Evolutionary conservation across 2,888 invertebrate genomes (phyloP), one percentile per base, ranked within the genome.

Genomic region (Drosophila pegasa): DNA sequence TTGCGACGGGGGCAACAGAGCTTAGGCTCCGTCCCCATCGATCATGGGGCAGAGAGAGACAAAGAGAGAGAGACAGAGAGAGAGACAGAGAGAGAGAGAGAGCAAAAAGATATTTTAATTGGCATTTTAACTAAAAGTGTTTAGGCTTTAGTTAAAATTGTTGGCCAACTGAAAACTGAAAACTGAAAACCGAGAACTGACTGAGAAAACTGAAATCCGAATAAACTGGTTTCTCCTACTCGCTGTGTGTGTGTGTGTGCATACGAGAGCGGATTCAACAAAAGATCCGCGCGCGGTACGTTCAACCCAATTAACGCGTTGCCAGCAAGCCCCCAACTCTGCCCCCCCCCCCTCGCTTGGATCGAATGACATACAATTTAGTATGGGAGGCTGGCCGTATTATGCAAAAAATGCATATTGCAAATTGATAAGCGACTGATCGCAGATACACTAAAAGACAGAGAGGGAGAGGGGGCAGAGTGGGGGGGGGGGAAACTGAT

Each of bases 111-210:
- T 90, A 90, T 91, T 90, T 90, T 90, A 90, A 90, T 91, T 90
- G 91, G 91, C 91, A 91, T 90, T 91, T 90, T 89, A 91, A 90
- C 91, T 89, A 90, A 90, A 91, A 91, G 90, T 90, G 90, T 90
- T 90, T 91, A 90, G 90, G 90, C 91, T 91, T 90, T 90, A 90
- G 90, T 88, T 89, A 90, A 90, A 90, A 90, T 90, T 90, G 90
- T 86, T 88, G 66, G 41, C 50, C 43, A 52, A 66, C 51, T 71
- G 64, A 43, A 40, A 51, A 50, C 50, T 50, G 50, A 50, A 47
- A 58, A 66, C 58, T 71, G 71, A 43, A 35, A 51, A 37, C 48
- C 43, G 64, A 73, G 58, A 51, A 40, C 51, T 27, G 27, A 40
- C 51, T 27, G 27, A 40, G 50, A 56, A 51, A 61, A 64, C 73